Evolutionary conservation across 2,888 invertebrate genomes (phyloP).

Genomic region (Laothoe populi): DNA sequence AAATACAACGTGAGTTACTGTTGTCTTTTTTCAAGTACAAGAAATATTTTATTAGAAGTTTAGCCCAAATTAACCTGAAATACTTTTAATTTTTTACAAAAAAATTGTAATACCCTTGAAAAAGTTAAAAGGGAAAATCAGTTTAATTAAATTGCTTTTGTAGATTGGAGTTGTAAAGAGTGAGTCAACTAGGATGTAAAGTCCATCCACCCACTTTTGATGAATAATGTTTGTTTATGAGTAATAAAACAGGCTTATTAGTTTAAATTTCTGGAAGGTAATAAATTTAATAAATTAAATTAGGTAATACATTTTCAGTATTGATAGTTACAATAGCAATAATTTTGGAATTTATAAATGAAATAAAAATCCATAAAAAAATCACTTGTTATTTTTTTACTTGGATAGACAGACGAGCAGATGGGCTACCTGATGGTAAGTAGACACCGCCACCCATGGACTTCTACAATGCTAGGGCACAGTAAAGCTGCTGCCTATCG

Average conservation of each 20-base stretch:
- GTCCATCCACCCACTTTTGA: conserved; percentile 54
- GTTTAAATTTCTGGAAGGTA: neutral
- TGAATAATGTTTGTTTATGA: conserved; percentile 30
- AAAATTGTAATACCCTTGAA: neutral
- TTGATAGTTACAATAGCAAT: too few species aligned
- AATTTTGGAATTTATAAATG: too few species aligned
- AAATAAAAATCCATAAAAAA: too few species aligned
- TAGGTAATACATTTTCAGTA: too few species aligned
- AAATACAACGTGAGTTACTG: conserved; percentile 89
- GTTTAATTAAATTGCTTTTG: neutral
- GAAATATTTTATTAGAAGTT: neutral
- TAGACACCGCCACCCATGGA: too few species aligned
- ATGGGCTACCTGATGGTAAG: too few species aligned
- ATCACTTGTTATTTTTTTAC: too few species aligned
- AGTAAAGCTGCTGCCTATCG: too few species aligned
- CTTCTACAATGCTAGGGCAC: too few species aligned
- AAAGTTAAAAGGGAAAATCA: neutral
- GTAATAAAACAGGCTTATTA: neutral
- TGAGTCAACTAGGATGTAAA: conserved; percentile 32
- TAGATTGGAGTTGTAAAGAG: neutral
- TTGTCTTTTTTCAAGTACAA: neutral
- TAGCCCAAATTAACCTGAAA: neutral
- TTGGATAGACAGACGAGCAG: too few species aligned
- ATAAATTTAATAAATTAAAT: too few species aligned
- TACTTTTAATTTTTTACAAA: neutral